phyloP scores from a whole-genome alignment of 2,113 vertebrate genomes.

The Gambusia affinis region DNA sequence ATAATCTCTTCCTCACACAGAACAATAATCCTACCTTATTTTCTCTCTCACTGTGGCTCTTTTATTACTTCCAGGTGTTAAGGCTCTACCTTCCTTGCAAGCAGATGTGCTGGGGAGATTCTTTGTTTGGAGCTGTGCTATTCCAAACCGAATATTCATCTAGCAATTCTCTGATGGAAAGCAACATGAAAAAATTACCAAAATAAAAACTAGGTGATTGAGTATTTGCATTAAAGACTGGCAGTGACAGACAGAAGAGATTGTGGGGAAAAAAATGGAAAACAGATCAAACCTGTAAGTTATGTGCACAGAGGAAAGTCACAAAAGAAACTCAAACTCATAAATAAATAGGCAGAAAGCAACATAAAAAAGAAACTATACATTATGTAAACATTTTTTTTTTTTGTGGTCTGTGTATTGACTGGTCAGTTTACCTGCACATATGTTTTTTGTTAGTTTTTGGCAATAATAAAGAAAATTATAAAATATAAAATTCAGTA shows the following conservation, averaged over 20 bases:
- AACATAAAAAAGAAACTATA: slow-evolving; percentile 13
- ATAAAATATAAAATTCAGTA: neutral
- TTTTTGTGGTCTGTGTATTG: slow-evolving; percentile 43
- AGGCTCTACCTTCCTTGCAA: slow-evolving; percentile 67
- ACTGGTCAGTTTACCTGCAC: slow-evolving; percentile 18
- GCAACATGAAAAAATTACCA: slow-evolving; percentile 23
- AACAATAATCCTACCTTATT: slow-evolving; percentile 83
- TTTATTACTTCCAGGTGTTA: slow-evolving; percentile 84
- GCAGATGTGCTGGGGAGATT: slow-evolving; percentile 66
- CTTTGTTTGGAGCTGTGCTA: slow-evolving; percentile 73
- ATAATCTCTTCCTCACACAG: slow-evolving; percentile 79
- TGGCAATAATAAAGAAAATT: neutral
- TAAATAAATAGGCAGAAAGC: slow-evolving; percentile 8
- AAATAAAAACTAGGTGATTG: slow-evolving; percentile 59
- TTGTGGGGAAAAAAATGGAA: slow-evolving; percentile 41
- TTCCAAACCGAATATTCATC: slow-evolving; percentile 71
- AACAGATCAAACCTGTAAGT: slow-evolving; percentile 43
- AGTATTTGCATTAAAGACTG: slow-evolving; percentile 54
- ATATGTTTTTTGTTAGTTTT: neutral
- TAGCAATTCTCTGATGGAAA: slow-evolving; percentile 44
- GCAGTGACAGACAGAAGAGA: slow-evolving; percentile 42
- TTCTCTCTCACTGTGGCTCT: slow-evolving; percentile 72
- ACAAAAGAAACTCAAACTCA: neutral
- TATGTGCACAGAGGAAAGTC: slow-evolving; percentile 36
- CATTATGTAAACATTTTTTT: neutral